Conservation (phyloP, 2,113 vertebrate genomes). For the Melierax canorus region DNA sequence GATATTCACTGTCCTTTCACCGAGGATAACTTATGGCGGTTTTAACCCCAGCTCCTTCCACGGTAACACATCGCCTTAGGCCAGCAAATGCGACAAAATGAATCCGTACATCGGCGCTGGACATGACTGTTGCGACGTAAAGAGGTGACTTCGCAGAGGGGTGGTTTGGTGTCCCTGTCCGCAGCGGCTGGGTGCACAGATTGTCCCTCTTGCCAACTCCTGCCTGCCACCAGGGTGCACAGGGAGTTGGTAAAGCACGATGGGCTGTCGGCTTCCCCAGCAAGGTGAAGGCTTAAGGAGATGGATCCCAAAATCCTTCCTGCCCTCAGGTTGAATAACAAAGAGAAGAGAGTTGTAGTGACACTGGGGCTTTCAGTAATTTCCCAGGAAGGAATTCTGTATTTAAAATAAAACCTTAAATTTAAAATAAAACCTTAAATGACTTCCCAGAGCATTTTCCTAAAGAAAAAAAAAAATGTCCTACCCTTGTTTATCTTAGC, state of each 20-base stretch:
- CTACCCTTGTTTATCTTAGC: background rate
- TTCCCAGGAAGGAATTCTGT: background rate
- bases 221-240: background rate
- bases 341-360: background rate
- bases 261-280: background rate
- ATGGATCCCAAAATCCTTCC: background rate
- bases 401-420: background rate
- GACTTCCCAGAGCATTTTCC: background rate
- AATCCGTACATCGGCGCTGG: fast-evolving
- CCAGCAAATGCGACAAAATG: background rate
- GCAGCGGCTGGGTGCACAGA: no score
- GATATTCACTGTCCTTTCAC: background rate
- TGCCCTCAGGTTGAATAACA: background rate
- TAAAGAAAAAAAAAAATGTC: background rate
- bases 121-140: fast-evolving
- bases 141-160: background rate
- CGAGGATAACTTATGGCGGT: fast-evolving
- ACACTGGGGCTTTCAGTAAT: background rate
- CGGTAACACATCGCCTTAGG: no score
- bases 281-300: background rate
- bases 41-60: background rate
- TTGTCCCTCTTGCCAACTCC: background rate
- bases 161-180: no score
- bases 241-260: background rate
- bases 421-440: background rate